Evolutionary conservation across 2,888 invertebrate genomes (phyloP).

Genomic region (Ophion slaviceki): DNA sequence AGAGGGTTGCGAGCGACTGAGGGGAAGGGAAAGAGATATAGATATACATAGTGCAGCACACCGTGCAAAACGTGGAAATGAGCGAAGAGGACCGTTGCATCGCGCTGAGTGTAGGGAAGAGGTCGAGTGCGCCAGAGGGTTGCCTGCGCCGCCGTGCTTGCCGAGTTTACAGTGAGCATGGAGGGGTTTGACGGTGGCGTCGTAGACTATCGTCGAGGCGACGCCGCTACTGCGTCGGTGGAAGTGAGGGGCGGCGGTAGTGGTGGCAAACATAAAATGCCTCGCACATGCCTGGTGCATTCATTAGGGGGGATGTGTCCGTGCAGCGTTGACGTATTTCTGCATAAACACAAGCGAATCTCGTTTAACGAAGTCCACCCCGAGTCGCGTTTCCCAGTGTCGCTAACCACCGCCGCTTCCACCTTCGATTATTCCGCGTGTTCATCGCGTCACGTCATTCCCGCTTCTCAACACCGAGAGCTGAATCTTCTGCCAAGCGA

Average conservation of each 20-base stretch:
- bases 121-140: conserved; percentile 29
- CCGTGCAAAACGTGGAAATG: too few species aligned
- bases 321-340: conserved; percentile 81
- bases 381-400: conserved; percentile 61
- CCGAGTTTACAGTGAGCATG: conserved; percentile 22
- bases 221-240: conserved; percentile 71
- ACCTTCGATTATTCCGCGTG: conserved; percentile 5
- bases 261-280: conserved; percentile 82
- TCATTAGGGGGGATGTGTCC: conserved; percentile 83
- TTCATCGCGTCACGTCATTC: neutral
- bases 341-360: conserved; percentile 73
- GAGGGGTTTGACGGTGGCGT: conserved; percentile 69
- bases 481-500: neutral
- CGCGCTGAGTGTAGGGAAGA: conserved; percentile 9
- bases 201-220: conserved; percentile 68
- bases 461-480: neutral
- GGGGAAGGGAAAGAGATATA: neutral
- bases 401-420: conserved; percentile 29
- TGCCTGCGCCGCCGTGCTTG: conserved; percentile 57
- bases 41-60: too few species aligned
- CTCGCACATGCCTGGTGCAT: conserved; percentile 83
- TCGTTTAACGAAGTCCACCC: conserved; percentile 34
- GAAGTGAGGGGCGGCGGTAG: conserved; percentile 68
- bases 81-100: neutral
- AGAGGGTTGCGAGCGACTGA: conserved; percentile 13